These are phyloP conservation scores for Tiphia femorata DNA, from an alignment of 2,888 invertebrate genomes.

Conservation along the genomic window DNA sequence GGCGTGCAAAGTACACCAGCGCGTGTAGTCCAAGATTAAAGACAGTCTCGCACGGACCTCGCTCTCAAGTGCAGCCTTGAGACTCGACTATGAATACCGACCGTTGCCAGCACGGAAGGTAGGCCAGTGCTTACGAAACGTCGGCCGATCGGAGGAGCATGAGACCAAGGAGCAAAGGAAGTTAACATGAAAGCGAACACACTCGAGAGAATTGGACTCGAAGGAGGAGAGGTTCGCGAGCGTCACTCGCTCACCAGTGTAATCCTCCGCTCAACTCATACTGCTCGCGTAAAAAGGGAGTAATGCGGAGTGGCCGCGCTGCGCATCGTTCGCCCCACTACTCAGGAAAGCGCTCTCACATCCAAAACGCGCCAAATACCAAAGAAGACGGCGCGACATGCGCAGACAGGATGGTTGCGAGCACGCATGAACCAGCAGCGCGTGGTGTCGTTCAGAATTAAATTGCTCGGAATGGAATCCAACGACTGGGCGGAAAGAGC, in stretches of 20 bases:
- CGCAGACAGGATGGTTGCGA: conserved; percentile 33
- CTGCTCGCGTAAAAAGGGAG: conserved; percentile 65
- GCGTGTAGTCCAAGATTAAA: too few species aligned
- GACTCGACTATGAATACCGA: too few species aligned
- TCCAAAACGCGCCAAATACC: conserved; percentile 52
- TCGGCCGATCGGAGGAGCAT: conserved; percentile 49
- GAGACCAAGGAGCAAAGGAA: conserved; percentile 6
- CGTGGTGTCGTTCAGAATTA: background rate
- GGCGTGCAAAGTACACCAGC: too few species aligned
- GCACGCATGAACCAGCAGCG: conserved; percentile 13
- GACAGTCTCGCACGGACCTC: too few species aligned
- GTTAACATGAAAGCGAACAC: conserved; percentile 5
- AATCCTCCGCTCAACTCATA: conserved; percentile 54
- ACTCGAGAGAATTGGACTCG: too few species aligned
- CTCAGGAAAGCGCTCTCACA: conserved; percentile 50
- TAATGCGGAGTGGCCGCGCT: conserved; percentile 68
- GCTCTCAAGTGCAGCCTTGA: too few species aligned
- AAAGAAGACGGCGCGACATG: conserved; percentile 46
- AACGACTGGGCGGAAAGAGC: background rate
- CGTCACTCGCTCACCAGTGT: background rate
- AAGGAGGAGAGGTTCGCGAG: background rate
- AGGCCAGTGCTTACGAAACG: conserved; percentile 59
- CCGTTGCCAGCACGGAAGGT: too few species aligned
- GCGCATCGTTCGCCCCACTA: conserved; percentile 67
- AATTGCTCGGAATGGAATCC: background rate